A percentile compares a stretch with the other conserved stretches of the same genome.
Conservation (phyloP, 2,113 vertebrate genomes). For the Atlantisia rogersi region DNA sequence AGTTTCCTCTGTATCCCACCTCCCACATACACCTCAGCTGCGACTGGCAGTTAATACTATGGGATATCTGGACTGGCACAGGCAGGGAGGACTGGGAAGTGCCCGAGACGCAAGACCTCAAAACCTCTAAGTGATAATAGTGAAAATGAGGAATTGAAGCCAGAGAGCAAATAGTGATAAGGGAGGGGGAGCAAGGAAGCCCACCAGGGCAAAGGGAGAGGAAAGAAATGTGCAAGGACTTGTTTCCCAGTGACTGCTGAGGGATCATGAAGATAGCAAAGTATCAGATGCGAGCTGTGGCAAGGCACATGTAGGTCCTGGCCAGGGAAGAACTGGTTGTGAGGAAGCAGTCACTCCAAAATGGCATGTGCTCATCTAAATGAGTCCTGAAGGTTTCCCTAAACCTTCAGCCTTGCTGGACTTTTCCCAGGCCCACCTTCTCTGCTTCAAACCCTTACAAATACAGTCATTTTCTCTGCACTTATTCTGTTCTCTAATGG, state of each 20-base stretch:
- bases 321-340: not conserved
- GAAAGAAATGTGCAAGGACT: not conserved
- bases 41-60: not conserved
- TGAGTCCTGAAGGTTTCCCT: not conserved
- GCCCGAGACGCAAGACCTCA: not conserved
- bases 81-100: not conserved
- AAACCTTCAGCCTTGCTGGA: not conserved
- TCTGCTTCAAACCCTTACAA: not conserved
- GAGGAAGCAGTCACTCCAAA: not conserved
- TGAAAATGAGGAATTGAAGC: not conserved
- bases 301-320: not conserved
- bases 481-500: slow-evolving; percentile 1
- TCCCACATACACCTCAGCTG: not conserved
- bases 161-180: not conserved
- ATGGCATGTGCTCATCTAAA: not conserved
- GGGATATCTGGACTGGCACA: not conserved
- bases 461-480: not conserved
- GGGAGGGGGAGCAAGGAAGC: not conserved
- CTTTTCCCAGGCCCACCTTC: not conserved
- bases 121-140: not conserved
- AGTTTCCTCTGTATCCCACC: not conserved
- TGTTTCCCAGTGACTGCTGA: not conserved
- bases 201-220: not conserved
- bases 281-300: not conserved
- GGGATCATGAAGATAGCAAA: not conserved